These are phyloP conservation scores for Mythimna loreyi DNA, from an alignment of 2,888 invertebrate genomes.

Conservation along the genomic window DNA sequence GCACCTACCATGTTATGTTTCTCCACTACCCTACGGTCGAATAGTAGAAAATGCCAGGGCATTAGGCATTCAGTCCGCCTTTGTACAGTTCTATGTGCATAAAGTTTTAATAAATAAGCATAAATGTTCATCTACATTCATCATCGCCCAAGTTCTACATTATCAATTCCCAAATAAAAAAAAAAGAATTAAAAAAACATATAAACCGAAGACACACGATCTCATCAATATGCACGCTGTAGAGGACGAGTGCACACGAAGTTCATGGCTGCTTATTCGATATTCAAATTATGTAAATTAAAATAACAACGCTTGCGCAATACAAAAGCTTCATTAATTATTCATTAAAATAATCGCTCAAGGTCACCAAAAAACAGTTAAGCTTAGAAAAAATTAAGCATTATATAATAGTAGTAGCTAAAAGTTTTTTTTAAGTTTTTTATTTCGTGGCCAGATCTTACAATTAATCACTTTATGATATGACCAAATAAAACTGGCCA, in stretches of 20 bases:
- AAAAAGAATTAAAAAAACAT: neutral
- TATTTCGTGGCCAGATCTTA: too few species aligned
- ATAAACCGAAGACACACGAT: neutral
- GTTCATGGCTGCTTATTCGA: constrained; percentile 56
- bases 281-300: constrained; percentile 55
- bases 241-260: constrained; percentile 47
- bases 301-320: constrained; percentile 51
- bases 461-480: too few species aligned
- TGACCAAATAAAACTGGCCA: too few species aligned
- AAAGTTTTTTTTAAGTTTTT: constrained; percentile 17
- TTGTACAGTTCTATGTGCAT: too few species aligned
- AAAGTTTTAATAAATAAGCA: too few species aligned
- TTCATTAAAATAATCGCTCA: constrained; percentile 39
- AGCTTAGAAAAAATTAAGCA: constrained; percentile 17
- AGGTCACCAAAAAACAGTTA: constrained; percentile 39
- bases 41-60: too few species aligned
- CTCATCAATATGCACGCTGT: constrained; percentile 33
- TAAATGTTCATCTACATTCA: too few species aligned
- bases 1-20: too few species aligned
- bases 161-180: too few species aligned
- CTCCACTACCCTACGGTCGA: too few species aligned
- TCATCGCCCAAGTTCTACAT: too few species aligned
- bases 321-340: constrained; percentile 26
- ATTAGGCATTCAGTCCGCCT: too few species aligned
- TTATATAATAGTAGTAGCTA: constrained; percentile 9